phyloP scores from a whole-genome alignment of 2,888 invertebrate genomes.

The Catocala nupta region DNA sequence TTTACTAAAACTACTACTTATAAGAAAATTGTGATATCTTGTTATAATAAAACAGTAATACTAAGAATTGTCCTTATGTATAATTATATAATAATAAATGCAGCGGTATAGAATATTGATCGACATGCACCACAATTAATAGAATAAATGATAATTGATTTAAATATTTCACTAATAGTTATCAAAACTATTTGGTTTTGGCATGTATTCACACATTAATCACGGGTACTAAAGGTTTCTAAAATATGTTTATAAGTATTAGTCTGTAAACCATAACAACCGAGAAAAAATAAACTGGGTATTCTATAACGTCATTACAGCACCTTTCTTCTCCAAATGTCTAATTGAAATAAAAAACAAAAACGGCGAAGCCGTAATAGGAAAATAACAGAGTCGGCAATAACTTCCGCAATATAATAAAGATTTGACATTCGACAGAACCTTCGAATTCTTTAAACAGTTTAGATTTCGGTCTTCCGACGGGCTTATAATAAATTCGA shows the following conservation, averaged over 20 bases:
- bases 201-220: too few species aligned
- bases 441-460: not conserved
- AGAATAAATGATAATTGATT: too few species aligned
- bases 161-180: too few species aligned
- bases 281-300: not conserved
- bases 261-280: not conserved
- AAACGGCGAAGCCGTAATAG: slow-evolving; percentile 8
- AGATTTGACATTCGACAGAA: slow-evolving; percentile 9
- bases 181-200: too few species aligned
- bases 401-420: slow-evolving; percentile 9
- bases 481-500: slow-evolving; percentile 5
- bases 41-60: too few species aligned
- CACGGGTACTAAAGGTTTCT: too few species aligned
- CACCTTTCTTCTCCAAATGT: slow-evolving; percentile 1
- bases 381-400: slow-evolving; percentile 14
- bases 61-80: too few species aligned
- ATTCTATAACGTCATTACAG: slow-evolving; percentile 4
- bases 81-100: too few species aligned
- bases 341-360: slow-evolving; percentile 12
- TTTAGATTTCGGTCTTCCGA: not conserved
- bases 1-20: too few species aligned
- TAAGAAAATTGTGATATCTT: too few species aligned
- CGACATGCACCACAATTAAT: too few species aligned
- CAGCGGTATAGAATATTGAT: too few species aligned
- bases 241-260: not conserved